Evolutionary conservation across 2,797 vertebrate genomes (phyloP).

Genomic region (Parauchenoglanis punctatus): DNA sequence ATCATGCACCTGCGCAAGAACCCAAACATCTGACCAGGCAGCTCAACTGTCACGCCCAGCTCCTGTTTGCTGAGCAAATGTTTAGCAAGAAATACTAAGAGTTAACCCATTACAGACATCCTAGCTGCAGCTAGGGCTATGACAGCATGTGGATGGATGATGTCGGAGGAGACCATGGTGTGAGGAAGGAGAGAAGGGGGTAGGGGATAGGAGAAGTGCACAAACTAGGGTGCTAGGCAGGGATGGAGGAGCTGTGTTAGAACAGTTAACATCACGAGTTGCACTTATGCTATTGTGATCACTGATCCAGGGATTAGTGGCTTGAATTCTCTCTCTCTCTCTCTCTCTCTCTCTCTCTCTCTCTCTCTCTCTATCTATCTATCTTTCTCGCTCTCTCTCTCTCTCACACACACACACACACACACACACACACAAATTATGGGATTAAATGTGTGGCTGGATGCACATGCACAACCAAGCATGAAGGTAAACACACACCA

Average conservation of each 20-base stretch:
- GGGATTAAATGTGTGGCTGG: not conserved
- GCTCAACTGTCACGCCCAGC: slow-evolving; percentile 23
- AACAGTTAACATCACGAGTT: slow-evolving; percentile 42
- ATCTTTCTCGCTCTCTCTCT: slow-evolving; percentile 1
- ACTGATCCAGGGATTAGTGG: slow-evolving; percentile 53
- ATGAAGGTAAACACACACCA: not conserved
- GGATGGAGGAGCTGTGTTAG: not conserved
- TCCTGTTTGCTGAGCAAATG: slow-evolving; percentile 48
- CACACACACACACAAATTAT: not conserved
- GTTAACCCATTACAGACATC: slow-evolving; percentile 9
- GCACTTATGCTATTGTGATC: slow-evolving; percentile 31
- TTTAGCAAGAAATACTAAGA: not conserved
- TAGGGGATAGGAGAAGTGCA: not conserved
- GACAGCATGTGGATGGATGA: not conserved
- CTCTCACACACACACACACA: not conserved
- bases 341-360: not conserved
- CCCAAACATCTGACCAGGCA: not conserved
- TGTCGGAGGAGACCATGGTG: not conserved
- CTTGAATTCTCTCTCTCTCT: slow-evolving; percentile 3
- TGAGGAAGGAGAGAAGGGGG: not conserved
- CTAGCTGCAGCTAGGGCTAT: not conserved
- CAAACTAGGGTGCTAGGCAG: not conserved
- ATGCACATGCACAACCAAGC: slow-evolving; percentile 5
- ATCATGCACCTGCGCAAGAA: slow-evolving; percentile 43
- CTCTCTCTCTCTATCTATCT: not conserved